A percentile compares a stretch with the other conserved stretches of the same genome.
These are phyloP conservation scores for Cetoscarus ocellatus DNA, from an alignment of 2,797 vertebrate genomes.

Conservation along the genomic window DNA sequence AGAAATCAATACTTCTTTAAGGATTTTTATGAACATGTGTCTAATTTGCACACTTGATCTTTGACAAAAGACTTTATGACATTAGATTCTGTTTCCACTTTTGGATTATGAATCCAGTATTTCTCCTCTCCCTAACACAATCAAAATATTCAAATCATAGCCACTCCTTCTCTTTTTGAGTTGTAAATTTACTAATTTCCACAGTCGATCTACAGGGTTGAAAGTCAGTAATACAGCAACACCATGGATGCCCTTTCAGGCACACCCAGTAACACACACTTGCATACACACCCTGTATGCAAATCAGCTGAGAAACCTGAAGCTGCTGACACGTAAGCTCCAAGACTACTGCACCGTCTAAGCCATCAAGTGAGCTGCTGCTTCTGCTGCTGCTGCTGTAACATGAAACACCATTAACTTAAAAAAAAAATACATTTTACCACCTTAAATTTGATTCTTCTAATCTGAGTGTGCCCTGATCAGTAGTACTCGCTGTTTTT, in stretches of 20 bases:
- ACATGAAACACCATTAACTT: background rate
- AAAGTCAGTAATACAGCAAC: constrained; percentile 40
- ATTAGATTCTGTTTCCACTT: too few species aligned
- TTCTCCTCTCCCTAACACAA: too few species aligned
- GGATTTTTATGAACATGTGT: too few species aligned
- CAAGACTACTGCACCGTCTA: constrained; percentile 26
- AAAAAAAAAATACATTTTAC: too few species aligned
- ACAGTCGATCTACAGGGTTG: constrained; percentile 30
- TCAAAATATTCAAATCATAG: too few species aligned
- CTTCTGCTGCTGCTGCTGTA: background rate
- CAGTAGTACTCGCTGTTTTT: too few species aligned
- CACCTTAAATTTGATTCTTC: too few species aligned
- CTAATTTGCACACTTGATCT: too few species aligned
- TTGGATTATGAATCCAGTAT: too few species aligned
- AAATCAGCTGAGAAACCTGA: constrained; percentile 70
- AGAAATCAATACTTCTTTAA: too few species aligned
- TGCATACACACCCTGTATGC: constrained; percentile 42
- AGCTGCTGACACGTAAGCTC: constrained; percentile 17
- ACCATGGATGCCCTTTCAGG: constrained; percentile 16
- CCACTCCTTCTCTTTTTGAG: constrained; percentile 1
- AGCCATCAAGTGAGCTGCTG: constrained; percentile 13
- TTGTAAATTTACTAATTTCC: constrained; percentile 26
- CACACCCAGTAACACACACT: constrained; percentile 24
- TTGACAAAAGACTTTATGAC: too few species aligned
- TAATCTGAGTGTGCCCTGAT: too few species aligned